Evolutionary conservation across 2,888 invertebrate genomes (phyloP).

Genomic region (Odontomyia ornata): DNA sequence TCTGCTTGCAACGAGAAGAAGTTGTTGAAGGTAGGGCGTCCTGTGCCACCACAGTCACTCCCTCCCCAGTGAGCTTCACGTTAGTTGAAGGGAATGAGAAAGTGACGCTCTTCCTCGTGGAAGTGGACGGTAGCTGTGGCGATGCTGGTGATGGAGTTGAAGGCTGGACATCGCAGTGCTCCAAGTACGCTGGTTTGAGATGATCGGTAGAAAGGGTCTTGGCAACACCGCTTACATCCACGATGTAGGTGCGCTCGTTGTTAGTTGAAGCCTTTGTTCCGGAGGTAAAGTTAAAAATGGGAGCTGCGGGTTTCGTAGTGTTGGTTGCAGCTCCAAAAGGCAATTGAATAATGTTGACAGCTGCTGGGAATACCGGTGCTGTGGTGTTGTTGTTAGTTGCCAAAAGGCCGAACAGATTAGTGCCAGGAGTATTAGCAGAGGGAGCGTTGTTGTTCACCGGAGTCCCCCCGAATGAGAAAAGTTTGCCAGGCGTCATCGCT

Average conservation of each 20-base stretch:
- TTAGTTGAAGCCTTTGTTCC: not conserved
- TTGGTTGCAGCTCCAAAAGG: not conserved
- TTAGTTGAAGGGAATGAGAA: too few species aligned
- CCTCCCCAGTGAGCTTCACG: too few species aligned
- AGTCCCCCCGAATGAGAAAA: constrained; percentile 14
- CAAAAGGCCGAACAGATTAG: constrained; percentile 30
- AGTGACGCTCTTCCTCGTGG: too few species aligned
- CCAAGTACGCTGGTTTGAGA: too few species aligned
- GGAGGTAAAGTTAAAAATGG: not conserved
- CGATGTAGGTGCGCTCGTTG: not conserved
- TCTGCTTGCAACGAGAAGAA: too few species aligned
- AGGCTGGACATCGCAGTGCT: too few species aligned
- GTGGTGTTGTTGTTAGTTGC: not conserved
- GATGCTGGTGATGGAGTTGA: too few species aligned
- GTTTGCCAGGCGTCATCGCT: constrained; percentile 32
- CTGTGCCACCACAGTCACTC: too few species aligned
- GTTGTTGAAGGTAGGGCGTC: too few species aligned
- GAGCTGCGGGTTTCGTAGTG: not conserved
- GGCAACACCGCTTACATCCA: too few species aligned
- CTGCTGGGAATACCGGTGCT: constrained; percentile 18
- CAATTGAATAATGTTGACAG: not conserved
- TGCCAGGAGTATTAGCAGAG: not conserved
- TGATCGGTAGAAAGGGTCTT: too few species aligned
- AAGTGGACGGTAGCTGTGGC: too few species aligned
- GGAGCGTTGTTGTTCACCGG: constrained; percentile 16